Conservation (phyloP, 1,140 invertebrate species). For the Conus ventricosus region DNA sequence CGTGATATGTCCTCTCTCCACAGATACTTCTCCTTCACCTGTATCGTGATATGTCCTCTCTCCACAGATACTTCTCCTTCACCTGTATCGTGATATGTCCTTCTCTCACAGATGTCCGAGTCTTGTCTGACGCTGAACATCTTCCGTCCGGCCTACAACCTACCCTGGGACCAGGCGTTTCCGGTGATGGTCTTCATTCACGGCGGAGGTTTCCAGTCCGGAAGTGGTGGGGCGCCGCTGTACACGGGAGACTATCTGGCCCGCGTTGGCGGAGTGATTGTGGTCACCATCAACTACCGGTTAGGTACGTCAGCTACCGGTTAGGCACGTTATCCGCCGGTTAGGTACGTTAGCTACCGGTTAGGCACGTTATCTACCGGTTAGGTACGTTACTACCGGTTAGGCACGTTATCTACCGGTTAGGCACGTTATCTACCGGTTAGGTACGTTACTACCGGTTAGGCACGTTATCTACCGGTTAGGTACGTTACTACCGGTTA, state of each 20-base stretch:
- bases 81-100: no score
- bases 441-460: conserved; percentile 76
- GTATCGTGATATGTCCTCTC: no score
- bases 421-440: conserved; percentile 80
- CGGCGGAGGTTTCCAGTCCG: conserved; percentile 92
- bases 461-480: conserved; percentile 90
- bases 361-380: no score
- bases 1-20: no score
- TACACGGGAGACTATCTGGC: conserved; percentile 91
- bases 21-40: no score
- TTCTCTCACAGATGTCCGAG: conserved; percentile 43
- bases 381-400: no score
- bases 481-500: conserved; percentile 72
- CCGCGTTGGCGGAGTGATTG: conserved; percentile 85
- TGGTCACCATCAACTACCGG: conserved; percentile 95
- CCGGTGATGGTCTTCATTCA: conserved; percentile 97
- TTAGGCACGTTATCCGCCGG: not conserved
- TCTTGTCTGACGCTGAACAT: conserved; percentile 64
- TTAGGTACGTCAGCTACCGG: conserved; percentile 77
- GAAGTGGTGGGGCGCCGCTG: conserved; percentile 85
- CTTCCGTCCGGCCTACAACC: conserved; percentile 52
- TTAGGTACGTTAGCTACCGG: no score
- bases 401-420: no score
- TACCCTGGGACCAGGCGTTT: conserved; percentile 77
- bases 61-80: no score